These are phyloP conservation scores for Xerus inauris DNA, from an alignment of 2,113 vertebrate species.

Conservation along the genomic window DNA sequence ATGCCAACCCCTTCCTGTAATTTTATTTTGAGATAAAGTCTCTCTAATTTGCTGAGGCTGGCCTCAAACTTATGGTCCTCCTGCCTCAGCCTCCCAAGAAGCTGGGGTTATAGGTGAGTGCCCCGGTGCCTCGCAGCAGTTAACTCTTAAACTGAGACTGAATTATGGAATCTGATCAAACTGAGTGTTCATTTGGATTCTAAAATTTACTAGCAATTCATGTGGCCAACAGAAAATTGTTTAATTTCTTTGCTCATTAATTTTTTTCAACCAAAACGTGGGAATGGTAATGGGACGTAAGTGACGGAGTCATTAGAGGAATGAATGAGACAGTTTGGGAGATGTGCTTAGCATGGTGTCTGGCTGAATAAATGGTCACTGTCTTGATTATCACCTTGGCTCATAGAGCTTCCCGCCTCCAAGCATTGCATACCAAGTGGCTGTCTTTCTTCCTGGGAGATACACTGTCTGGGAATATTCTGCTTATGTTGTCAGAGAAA, in stretches of 20 bases:
- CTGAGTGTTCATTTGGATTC: not conserved
- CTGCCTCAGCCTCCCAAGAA: too few relatives aligned
- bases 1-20: not conserved
- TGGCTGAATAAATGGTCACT: not conserved
- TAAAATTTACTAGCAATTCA: not conserved
- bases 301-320: not conserved
- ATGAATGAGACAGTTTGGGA: not conserved
- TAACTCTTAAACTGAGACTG: not conserved
- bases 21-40: not conserved
- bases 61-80: too few relatives aligned
- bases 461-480: not conserved
- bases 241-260: not conserved
- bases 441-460: not conserved
- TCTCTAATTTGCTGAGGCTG: not conserved
- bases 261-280: not conserved
- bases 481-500: not conserved
- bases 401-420: not conserved
- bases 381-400: not conserved
- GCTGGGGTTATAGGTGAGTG: too few relatives aligned
- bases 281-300: not conserved
- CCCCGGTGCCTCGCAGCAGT: not conserved
- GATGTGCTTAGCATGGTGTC: not conserved
- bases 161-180: not conserved
- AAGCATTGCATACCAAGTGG: not conserved
- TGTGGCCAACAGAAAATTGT: not conserved